phyloP scores from a whole-genome alignment of 2,797 vertebrate genomes.

The Mus spretus region DNA sequence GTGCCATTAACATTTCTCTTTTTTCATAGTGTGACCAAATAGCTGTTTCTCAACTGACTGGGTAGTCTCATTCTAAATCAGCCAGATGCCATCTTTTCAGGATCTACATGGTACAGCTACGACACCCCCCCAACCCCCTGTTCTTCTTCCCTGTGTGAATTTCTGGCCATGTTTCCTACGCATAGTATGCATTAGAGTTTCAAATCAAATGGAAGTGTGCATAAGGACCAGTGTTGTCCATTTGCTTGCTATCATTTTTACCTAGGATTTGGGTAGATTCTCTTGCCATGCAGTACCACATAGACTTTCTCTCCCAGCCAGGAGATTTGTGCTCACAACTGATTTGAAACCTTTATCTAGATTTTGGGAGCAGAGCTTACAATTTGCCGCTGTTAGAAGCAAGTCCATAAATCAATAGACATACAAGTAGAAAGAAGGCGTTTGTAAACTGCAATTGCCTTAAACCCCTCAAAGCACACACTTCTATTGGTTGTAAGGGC shows the following conservation, averaged over 20 bases:
- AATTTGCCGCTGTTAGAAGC: not conserved
- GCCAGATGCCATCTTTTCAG: not conserved
- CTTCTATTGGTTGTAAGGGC: conserved; percentile 34
- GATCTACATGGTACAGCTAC: not conserved
- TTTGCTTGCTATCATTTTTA: not conserved
- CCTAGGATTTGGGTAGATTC: not conserved
- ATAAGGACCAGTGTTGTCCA: not conserved
- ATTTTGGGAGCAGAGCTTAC: not conserved
- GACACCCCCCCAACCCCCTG: not conserved
- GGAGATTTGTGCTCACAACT: not conserved
- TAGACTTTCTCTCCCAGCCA: not conserved
- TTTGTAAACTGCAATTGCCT: conserved; percentile 54
- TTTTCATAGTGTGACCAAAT: conserved; percentile 23
- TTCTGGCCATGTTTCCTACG: conserved; percentile 20
- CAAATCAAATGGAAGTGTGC: not conserved
- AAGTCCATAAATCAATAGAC: conserved; percentile 10
- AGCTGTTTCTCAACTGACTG: fast-evolving
- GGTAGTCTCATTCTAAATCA: conserved; percentile 32
- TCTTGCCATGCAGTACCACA: not conserved
- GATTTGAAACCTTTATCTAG: not conserved
- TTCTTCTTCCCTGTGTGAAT: not conserved
- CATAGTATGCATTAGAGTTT: conserved; percentile 6
- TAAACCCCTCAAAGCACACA: conserved; percentile 62
- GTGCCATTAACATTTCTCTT: conserved; percentile 59
- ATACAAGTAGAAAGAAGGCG: conserved; percentile 46